Evolutionary conservation across 2,888 invertebrate species (phyloP).

Genomic region (Cecidostiba fungosa): DNA sequence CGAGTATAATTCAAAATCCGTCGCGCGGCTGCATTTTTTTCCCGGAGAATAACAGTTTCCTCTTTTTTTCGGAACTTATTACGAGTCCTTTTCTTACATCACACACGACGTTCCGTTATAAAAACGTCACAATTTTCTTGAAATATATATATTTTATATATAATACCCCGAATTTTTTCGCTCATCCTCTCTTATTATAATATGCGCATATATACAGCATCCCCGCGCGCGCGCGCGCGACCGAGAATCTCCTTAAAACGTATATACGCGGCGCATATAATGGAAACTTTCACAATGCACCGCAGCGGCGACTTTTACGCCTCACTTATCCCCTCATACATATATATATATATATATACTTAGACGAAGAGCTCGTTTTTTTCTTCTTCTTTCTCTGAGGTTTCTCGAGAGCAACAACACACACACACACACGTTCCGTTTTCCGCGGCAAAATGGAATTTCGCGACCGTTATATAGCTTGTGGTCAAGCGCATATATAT

Average conservation of each 20-base stretch:
- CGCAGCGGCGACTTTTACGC: conserved; percentile 25
- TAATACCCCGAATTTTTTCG: background rate
- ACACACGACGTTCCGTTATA: too few relatives aligned
- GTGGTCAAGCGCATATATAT: conserved; percentile 21
- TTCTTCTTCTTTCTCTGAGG: conserved; percentile 22
- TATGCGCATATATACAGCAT: background rate
- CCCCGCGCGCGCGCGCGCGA: too few relatives aligned
- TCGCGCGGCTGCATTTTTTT: background rate
- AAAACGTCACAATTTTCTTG: too few relatives aligned
- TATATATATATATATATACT: background rate
- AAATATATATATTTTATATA: background rate
- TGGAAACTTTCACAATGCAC: conserved; percentile 55
- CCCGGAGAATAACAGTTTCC: background rate
- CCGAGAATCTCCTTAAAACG: conserved; percentile 16
- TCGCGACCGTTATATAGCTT: conserved; percentile 49
- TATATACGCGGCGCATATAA: conserved; percentile 53
- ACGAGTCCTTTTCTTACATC: too few relatives aligned
- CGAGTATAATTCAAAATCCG: too few relatives aligned
- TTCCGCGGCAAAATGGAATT: conserved; percentile 48
- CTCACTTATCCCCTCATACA: conserved; percentile 19
- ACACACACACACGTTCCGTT: conserved; percentile 23
- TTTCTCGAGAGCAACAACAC: background rate
- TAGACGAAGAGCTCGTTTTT: background rate
- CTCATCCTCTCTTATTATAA: conserved; percentile 5
- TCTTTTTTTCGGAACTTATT: too few relatives aligned